Conservation (phyloP, 2,113 vertebrate genomes). For the Anser cygnoides region DNA sequence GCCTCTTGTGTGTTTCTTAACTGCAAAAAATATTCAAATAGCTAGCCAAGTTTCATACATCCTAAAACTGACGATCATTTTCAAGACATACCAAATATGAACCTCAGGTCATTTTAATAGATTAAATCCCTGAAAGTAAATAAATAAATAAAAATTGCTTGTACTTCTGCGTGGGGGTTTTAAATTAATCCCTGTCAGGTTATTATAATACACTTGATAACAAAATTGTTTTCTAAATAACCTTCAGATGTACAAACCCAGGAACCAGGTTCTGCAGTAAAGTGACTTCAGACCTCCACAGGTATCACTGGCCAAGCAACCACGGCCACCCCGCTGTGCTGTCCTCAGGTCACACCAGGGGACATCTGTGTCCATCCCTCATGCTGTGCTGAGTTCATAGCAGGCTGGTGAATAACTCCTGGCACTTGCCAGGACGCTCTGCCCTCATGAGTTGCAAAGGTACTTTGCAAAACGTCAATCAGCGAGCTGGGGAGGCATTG, state of each 20-base stretch:
- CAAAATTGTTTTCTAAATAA: neutral
- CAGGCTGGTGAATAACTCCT: neutral
- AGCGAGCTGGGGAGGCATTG: neutral
- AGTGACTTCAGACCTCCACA: neutral
- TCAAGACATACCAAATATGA: neutral
- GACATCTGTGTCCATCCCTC: neutral
- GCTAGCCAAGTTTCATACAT: neutral
- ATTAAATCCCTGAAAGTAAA: neutral
- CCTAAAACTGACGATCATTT: neutral
- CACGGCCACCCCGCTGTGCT: neutral
- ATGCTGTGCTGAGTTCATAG: rapidly evolving
- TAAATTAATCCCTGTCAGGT: neutral
- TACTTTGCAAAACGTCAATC: neutral
- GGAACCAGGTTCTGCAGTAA: neutral
- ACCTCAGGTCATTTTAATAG: neutral
- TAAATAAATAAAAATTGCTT: neutral
- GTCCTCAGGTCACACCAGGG: neutral
- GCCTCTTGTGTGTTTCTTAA: neutral
- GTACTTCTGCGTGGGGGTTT: neutral
- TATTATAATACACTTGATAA: neutral
- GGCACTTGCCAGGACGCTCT: rapidly evolving
- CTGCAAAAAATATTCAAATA: neutral
- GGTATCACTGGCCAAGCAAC: neutral
- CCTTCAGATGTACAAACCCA: neutral
- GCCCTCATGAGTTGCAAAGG: neutral